Percentiles rank a stretch among this genome's conserved stretches.
Evolutionary conservation across 2,888 invertebrate genomes (phyloP).

Genomic region (Leptopilina drosophilae): DNA sequence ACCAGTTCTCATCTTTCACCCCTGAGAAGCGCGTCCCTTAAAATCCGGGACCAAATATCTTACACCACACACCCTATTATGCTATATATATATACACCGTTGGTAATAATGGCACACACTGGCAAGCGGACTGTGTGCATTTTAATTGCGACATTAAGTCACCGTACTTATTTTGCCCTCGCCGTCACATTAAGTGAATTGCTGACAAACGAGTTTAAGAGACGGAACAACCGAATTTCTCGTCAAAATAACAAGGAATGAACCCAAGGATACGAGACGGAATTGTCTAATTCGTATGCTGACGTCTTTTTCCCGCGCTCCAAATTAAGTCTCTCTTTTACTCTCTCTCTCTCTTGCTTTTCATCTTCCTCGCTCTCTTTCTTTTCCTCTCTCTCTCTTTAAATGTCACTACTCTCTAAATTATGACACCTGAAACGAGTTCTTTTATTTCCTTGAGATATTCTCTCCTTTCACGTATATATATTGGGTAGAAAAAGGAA

Average conservation of each 20-base stretch:
- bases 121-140: conserved; percentile 69
- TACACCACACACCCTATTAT: conserved; percentile 50
- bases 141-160: conserved; percentile 72
- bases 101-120: conserved; percentile 62
- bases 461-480: background rate
- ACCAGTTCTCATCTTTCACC: conserved; percentile 56
- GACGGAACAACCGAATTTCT: conserved; percentile 50
- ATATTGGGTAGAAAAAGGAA: too few species aligned
- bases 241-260: conserved; percentile 38
- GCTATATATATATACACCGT: conserved; percentile 54
- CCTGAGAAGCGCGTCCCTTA: conserved; percentile 53
- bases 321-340: background rate
- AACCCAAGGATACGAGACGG: background rate
- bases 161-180: conserved; percentile 58
- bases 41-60: conserved; percentile 50
- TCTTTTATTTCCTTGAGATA: background rate
- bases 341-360: too few species aligned
- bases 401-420: background rate
- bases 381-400: too few species aligned
- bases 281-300: conserved; percentile 25
- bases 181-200: conserved; percentile 52
- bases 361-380: too few species aligned
- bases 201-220: conserved; percentile 35
- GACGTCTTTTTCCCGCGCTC: background rate
- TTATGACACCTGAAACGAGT: too few species aligned